Evolutionary conservation across 2,797 vertebrate species (phyloP), one percentile per base, ranked within the genome.

Genomic region (Cirrhinus mrigala): DNA sequence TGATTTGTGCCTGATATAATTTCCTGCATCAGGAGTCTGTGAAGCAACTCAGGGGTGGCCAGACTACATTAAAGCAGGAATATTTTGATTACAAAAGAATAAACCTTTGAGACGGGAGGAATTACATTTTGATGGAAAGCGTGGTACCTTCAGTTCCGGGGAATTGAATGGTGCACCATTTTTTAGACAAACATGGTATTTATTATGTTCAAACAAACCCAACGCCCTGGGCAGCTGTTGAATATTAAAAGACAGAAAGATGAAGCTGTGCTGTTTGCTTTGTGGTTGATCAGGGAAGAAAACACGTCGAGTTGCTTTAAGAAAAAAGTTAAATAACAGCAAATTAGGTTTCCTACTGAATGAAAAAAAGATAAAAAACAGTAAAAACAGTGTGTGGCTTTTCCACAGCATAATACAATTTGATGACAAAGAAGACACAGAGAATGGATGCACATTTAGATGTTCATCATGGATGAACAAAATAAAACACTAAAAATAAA

Each of bases 1-100:
- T 87, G 87, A 89, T 89, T 76, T 90, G 86, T 90, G 90, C 88
- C 87, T 84, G 88, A 94, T 93, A 94, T 94, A 79, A 91, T 92
- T 91, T 74, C 69, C 87, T 83, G 87, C 91, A 90, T 91, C 87
- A 91, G 87, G 87, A 82, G 85, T 89, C 92, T 90, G 85, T 89
- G 29, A 88, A 90, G 87, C 82, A 88, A 88, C 90, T 91, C 84
- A 15, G 71, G 58, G 56, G 56, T 69, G 52, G 71, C 87, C 29
- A 78, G 86, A 87, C 80, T 77, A 70, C 82, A 82, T 80, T 69
- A 75, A 85, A 69, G 48, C 80, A 62, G 76, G 85, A 82, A 73
- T 83, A 90, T 88, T 92, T 85, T 90, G 90, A 94, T 89, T 82
- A 84, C 75, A 76, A 84, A 90, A 82, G 69, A 84, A 58, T 64